Evolutionary conservation across 1,140 invertebrate genomes (phyloP).

Genomic region (Popillia japonica): DNA sequence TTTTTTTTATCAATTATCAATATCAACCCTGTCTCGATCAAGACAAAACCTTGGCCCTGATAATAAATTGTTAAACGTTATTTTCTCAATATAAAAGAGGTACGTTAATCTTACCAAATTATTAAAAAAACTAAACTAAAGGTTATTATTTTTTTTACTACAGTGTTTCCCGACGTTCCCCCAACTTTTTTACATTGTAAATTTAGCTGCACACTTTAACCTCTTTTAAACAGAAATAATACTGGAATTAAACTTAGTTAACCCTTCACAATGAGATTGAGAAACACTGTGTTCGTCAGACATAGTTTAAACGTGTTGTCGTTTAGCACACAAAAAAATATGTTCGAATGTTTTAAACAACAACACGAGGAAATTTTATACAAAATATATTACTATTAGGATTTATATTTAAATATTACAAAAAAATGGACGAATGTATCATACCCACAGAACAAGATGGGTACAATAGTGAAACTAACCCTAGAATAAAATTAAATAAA

Average conservation of each 20-base stretch:
- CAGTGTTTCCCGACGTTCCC: no score
- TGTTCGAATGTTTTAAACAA: background rate
- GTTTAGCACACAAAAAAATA: background rate
- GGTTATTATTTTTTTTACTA: no score
- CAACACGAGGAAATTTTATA: conserved; percentile 5
- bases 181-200: no score
- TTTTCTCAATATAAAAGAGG: no score
- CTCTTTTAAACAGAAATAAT: no score
- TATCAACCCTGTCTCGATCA: conserved; percentile 28
- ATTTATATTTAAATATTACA: background rate
- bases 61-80: background rate
- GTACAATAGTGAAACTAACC: background rate
- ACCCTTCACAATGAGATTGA: no score
- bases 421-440: conserved; percentile 32
- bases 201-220: no score
- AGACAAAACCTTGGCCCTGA: conserved; percentile 30
- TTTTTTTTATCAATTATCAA: no score
- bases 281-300: no score
- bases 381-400: conserved; percentile 28
- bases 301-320: background rate
- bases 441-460: conserved; percentile 19
- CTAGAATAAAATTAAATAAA: background rate
- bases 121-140: no score
- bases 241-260: no score
- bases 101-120: no score